Evolutionary conservation across 1,140 invertebrate genomes (phyloP).

Genomic region (Platyscapa corneri): DNA sequence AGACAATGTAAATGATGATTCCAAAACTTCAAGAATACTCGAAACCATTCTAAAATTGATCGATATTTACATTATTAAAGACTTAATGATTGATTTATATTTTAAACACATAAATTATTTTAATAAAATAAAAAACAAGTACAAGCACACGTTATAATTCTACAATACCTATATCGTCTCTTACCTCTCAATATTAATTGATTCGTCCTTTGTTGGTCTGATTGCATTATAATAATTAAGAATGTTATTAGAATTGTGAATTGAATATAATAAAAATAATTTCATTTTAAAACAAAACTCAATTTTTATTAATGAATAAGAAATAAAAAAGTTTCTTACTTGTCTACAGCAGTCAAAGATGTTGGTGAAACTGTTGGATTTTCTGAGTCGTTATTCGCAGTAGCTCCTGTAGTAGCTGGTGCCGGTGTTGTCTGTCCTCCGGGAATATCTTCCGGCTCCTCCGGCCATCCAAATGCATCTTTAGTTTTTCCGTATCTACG

Average conservation of each 20-base stretch:
- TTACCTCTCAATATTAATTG: slow-evolving; percentile 72
- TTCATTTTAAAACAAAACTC: slow-evolving; percentile 1
- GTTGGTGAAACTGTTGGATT: slow-evolving; percentile 66
- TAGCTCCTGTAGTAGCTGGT: slow-evolving; percentile 61
- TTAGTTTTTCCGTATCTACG: slow-evolving; percentile 93
- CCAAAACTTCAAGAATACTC: slow-evolving; percentile 84
- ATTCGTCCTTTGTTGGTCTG: slow-evolving; percentile 70
- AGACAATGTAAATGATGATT: slow-evolving; percentile 78
- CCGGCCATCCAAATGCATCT: slow-evolving; percentile 97
- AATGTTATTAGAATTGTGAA: slow-evolving; percentile 29
- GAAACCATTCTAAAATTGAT: slow-evolving; percentile 78
- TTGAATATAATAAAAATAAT: not conserved
- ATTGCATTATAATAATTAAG: slow-evolving; percentile 62
- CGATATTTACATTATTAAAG: not conserved
- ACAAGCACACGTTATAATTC: slow-evolving; percentile 31
- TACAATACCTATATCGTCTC: slow-evolving; percentile 51
- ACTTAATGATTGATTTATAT: not conserved
- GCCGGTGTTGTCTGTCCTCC: slow-evolving; percentile 76
- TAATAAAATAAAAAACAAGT: slow-evolving; percentile 13
- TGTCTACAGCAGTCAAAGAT: slow-evolving; percentile 76
- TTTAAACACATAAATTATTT: not conserved
- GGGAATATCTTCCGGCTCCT: slow-evolving; percentile 90
- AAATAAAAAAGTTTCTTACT: slow-evolving; percentile 62
- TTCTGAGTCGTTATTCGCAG: slow-evolving; percentile 70
- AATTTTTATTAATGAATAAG: not conserved